A percentile compares a stretch with the other conserved stretches of the same genome.
These are phyloP conservation scores for Platyscapa corneri DNA, from an alignment of 1,140 invertebrate species.

Conservation along the genomic window DNA sequence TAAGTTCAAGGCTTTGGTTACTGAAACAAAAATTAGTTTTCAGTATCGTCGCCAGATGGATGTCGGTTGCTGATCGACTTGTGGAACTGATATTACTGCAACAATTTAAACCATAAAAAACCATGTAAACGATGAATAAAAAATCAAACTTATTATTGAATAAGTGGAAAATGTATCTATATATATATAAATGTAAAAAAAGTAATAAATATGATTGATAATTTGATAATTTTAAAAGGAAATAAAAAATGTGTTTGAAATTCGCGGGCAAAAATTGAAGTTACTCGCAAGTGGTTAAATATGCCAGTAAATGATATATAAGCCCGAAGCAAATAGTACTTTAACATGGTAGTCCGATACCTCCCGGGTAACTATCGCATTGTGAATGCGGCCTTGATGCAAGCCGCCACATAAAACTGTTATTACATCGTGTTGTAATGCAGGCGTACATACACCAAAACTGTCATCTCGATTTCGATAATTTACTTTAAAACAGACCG, in stretches of 20 bases:
- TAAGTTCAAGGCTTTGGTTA: neutral
- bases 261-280: constrained; percentile 3
- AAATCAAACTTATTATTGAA: neutral
- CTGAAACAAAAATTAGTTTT: neutral
- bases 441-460: constrained; percentile 60
- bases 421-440: constrained; percentile 59
- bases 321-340: neutral
- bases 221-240: neutral
- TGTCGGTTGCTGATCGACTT: neutral
- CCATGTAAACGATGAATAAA: neutral
- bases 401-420: neutral
- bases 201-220: neutral
- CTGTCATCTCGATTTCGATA: constrained; percentile 60
- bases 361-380: constrained; percentile 65
- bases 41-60: constrained; percentile 22
- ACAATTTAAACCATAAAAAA: neutral
- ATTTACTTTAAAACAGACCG: constrained; percentile 61
- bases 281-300: constrained; percentile 53
- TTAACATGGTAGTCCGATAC: constrained; percentile 62
- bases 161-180: neutral
- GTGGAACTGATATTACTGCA: neutral
- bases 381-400: constrained; percentile 48
- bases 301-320: constrained; percentile 57
- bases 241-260: neutral
- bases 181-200: neutral